Evolutionary conservation across 2,888 invertebrate genomes (phyloP), one percentile per base, ranked within the genome.

Genomic region (Cheilosia vulpina): DNA sequence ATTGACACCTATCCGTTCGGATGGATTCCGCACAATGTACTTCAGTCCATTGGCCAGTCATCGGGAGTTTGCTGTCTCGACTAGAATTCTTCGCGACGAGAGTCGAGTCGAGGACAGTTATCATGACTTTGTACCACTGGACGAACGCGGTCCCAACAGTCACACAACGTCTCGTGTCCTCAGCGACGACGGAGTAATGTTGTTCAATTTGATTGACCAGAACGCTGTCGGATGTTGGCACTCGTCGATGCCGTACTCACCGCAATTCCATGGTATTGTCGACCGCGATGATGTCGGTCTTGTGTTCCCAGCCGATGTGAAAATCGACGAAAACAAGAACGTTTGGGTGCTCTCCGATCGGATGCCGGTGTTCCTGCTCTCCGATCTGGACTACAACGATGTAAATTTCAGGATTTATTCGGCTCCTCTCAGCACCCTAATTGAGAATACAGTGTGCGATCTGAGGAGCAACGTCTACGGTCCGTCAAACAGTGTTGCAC

Each of bases 201-300:
- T 96, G 76, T 97, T 95, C 91, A 96, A 95, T 91, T 93, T 97
- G 87, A 94, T 97, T 77, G 96, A 96, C 90, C 95, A 95, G 90
- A 97, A 97, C 89, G 96, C 96, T 0, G 93, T 97, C 6, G 97
- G 96, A 2, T 97, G 97, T 90, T 97, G 97, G 96, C 96, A 96
- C 88, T 94, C 95, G 0, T 93, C 93, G 11, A 92, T 94, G 77
- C 95, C 95, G 0, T 95, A 95, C 88, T 93, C 93, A 19, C 94
- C 95, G 0, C 93, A 94, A 83, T 95, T 95, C 89, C 94, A 95
- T 31, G 96, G 93, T 15, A 90, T 96, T 6, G 95, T 95, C 1
- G 97, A 96, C 88, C 94, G 94, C 87, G 96, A 97, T 89, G 96
- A 96, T 89, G 94, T 94, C 0, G 95, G 95, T 9, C 92, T 97